phyloP scores from a whole-genome alignment of 2,888 invertebrate species.

The Horisme vitalbata region DNA sequence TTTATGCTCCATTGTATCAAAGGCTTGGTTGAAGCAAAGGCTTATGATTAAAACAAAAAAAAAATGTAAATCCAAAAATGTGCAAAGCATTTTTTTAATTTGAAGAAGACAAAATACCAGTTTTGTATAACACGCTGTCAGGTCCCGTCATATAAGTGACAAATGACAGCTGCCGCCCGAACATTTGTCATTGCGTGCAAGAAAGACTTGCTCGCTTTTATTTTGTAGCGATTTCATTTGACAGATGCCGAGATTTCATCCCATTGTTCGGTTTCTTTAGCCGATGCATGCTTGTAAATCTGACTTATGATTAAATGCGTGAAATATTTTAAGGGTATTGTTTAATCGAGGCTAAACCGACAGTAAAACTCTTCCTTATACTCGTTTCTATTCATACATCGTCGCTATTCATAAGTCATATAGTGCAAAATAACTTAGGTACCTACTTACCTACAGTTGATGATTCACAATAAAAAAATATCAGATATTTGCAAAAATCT shows the following conservation, averaged over 20 bases:
- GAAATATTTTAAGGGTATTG: constrained; percentile 34
- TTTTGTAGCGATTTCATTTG: constrained; percentile 55
- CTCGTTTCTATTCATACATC: constrained; percentile 22
- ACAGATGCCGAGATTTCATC: constrained; percentile 52
- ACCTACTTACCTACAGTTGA: background rate
- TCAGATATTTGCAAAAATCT: background rate
- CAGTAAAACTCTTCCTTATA: constrained; percentile 18
- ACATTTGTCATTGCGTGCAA: constrained; percentile 54
- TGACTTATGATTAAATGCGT: constrained; percentile 27
- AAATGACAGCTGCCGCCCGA: constrained; percentile 36
- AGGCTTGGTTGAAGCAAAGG: no score
- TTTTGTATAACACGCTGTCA: no score
- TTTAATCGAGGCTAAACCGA: constrained; percentile 21
- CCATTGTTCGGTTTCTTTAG: constrained; percentile 53
- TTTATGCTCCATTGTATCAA: no score
- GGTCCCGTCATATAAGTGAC: no score
- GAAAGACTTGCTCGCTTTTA: constrained; percentile 42
- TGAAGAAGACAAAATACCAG: no score
- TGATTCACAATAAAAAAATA: background rate
- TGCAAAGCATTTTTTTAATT: no score
- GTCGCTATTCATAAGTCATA: constrained; percentile 9
- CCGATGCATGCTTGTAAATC: constrained; percentile 36
- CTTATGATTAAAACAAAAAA: no score
- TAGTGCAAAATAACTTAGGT: background rate
- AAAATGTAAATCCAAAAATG: no score